A percentile compares a stretch with the other conserved stretches of the same genome.
Conservation (phyloP, 1,140 invertebrate genomes). For the Drosophila kohkoa region DNA sequence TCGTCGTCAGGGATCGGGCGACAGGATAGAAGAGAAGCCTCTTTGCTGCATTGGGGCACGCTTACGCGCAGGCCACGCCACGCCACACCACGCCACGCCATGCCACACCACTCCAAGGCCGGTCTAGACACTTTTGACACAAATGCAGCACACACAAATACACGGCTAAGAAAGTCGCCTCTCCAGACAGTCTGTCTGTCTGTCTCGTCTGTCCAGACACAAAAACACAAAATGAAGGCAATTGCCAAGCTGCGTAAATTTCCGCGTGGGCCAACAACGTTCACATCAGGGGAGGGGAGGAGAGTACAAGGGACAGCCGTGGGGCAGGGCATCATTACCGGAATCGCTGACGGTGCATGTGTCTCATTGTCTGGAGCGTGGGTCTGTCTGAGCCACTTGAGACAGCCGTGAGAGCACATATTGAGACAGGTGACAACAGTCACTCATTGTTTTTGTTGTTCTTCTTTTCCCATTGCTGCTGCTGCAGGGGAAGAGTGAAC, state of each 20-base stretch:
- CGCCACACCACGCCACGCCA: constrained; percentile 22
- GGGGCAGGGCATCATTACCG: constrained; percentile 32
- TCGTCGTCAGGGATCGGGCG: not conserved
- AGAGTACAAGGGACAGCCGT: constrained; percentile 22
- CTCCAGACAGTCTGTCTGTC: not conserved
- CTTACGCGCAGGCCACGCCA: constrained; percentile 6
- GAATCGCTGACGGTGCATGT: constrained; percentile 62
- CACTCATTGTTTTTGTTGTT: constrained; percentile 40
- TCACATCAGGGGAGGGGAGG: constrained; percentile 9
- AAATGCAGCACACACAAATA: constrained; percentile 57
- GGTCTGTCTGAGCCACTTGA: constrained; percentile 64
- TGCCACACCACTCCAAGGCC: constrained; percentile 33
- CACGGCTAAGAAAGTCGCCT: constrained; percentile 59
- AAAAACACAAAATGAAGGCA: constrained; percentile 62
- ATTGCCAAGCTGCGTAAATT: constrained; percentile 81
- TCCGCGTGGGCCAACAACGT: constrained; percentile 55
- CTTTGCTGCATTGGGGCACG: constrained; percentile 28
- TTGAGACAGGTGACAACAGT: constrained; percentile 80
- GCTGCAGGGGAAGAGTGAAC: not conserved
- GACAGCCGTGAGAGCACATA: constrained; percentile 78
- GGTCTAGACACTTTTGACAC: constrained; percentile 82
- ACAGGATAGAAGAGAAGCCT: not conserved
- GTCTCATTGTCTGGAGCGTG: constrained; percentile 67
- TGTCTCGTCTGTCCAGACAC: constrained; percentile 11
- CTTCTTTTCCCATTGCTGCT: constrained; percentile 2